These are phyloP conservation scores for Pogonophryne albipinna DNA, from an alignment of 2,797 vertebrate species.

Conservation along the genomic window DNA sequence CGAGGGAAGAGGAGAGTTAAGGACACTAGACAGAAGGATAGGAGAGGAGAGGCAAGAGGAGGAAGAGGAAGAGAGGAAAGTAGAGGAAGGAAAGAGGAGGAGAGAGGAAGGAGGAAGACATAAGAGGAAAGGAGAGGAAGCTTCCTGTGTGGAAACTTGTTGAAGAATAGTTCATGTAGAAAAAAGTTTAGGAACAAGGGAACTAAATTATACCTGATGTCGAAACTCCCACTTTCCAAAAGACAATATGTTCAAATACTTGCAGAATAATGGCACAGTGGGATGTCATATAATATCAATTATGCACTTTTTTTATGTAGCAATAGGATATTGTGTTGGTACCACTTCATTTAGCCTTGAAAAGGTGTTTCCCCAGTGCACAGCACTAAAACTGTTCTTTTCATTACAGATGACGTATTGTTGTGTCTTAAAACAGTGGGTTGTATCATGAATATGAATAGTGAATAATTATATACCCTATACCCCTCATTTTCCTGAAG, in stretches of 20 bases:
- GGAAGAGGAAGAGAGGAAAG: too few species aligned
- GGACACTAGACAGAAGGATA: too few species aligned
- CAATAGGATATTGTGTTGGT: not conserved
- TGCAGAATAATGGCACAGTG: not conserved
- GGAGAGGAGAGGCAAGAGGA: too few species aligned
- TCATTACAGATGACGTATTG: not conserved
- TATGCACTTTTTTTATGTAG: not conserved
- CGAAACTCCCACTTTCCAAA: not conserved
- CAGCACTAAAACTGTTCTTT: not conserved
- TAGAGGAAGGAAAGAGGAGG: too few species aligned
- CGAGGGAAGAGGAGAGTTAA: too few species aligned
- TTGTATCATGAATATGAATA: not conserved
- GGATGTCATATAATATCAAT: not conserved
- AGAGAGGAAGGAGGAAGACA: too few species aligned
- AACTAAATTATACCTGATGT: not conserved
- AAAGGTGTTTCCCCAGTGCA: not conserved
- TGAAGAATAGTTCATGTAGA: not conserved
- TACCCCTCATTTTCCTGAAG: too few species aligned
- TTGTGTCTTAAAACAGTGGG: not conserved
- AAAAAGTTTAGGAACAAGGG: constrained; percentile 1
- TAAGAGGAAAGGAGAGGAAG: not conserved
- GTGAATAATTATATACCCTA: not conserved
- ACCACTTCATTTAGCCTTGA: not conserved
- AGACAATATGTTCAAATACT: not conserved
- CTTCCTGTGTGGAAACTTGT: not conserved